Evolutionary conservation across 2,797 vertebrate species (phyloP), one percentile per base, ranked within the genome.

Genomic region (Diplodus puntazzo): DNA sequence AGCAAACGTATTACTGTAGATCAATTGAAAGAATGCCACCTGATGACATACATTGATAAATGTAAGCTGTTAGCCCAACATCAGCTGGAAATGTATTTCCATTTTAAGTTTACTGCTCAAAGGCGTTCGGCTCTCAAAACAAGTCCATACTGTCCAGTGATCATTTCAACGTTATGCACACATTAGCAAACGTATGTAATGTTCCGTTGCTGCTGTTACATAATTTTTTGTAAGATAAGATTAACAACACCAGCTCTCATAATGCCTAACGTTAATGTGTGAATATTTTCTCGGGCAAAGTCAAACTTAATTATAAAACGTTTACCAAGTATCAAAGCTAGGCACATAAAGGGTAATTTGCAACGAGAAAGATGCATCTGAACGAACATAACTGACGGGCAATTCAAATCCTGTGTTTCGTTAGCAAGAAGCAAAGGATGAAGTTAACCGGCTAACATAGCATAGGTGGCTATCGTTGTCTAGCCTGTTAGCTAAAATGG

Each of bases 401-500:
- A 58, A 25, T 23, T 54, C 11, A 39, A 58, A 60, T 16, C 1
- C 17, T 1, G 42, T 11, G 30, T 34, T 77, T 62, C 8, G 45
- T 65, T 71, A 39, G n/a, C 27, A 62, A 54, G 23, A 50, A 34
- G 11, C 43, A 11, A 39, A 14, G 61, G 60, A 77, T 64, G 14
- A 83, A 78, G 57, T 76, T 23, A 61, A 69, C 21, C 34, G 30
- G 55, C 54, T 57, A 71, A 59, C 69, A 18, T 49, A 64, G 64
- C 71, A 62, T 18, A 67, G 63, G 61, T 59, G 73, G 80, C 80
- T 80, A 76, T 69, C 82, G 88, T 84, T 82, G 74, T 83, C 84
- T 88, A 83, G 84, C 74, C 34, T 23, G 60, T 63, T 85, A 85
- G 92, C 90, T 87, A 93, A 92, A 83, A 91, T 89, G 87, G 90